These are phyloP conservation scores for Blennius ocellaris DNA, from an alignment of 2,113 vertebrate species.

Conservation along the genomic window DNA sequence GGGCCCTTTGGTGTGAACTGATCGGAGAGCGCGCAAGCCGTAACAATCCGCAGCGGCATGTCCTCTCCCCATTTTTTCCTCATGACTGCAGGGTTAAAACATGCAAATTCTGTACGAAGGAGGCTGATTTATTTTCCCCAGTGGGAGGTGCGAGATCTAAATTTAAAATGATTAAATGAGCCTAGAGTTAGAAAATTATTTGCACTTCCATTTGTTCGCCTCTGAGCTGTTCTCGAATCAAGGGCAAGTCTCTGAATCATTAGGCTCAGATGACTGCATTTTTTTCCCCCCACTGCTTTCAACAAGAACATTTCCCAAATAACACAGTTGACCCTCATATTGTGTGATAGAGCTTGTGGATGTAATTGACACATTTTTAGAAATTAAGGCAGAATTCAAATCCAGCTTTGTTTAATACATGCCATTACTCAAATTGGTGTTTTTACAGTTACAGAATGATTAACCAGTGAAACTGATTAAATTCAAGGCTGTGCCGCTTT, in stretches of 20 bases:
- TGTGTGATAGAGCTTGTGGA: slow-evolving; percentile 19
- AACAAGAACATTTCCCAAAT: slow-evolving; percentile 56
- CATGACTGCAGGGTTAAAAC: slow-evolving; percentile 60
- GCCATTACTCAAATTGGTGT: slow-evolving; percentile 11
- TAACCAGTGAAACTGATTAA: slow-evolving; percentile 7
- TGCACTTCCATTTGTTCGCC: slow-evolving; percentile 71
- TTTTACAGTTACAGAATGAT: slow-evolving; percentile 19
- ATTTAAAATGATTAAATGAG: slow-evolving; percentile 78
- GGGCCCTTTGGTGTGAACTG: slow-evolving; percentile 30
- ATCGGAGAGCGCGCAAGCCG: slow-evolving; percentile 38
- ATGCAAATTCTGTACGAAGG: slow-evolving; percentile 67
- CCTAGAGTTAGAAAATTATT: slow-evolving; percentile 75
- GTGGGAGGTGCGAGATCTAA: slow-evolving; percentile 77
- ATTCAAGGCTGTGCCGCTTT: slow-evolving; percentile 4
- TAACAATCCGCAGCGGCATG: slow-evolving; percentile 14
- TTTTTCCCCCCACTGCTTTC: slow-evolving; percentile 28
- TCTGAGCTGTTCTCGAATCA: slow-evolving; percentile 74
- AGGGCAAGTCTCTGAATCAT: slow-evolving; percentile 75
- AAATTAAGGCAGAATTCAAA: slow-evolving; percentile 18
- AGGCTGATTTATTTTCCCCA: slow-evolving; percentile 70
- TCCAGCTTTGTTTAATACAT: slow-evolving; percentile 12
- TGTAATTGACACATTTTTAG: slow-evolving; percentile 31
- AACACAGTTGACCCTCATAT: slow-evolving; percentile 37
- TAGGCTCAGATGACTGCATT: slow-evolving; percentile 63
- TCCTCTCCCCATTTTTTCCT: slow-evolving; percentile 26